Base-by-base conservation (phyloP, 2,113 vertebrate species). In the Micronycteris hirsuta region DNA sequence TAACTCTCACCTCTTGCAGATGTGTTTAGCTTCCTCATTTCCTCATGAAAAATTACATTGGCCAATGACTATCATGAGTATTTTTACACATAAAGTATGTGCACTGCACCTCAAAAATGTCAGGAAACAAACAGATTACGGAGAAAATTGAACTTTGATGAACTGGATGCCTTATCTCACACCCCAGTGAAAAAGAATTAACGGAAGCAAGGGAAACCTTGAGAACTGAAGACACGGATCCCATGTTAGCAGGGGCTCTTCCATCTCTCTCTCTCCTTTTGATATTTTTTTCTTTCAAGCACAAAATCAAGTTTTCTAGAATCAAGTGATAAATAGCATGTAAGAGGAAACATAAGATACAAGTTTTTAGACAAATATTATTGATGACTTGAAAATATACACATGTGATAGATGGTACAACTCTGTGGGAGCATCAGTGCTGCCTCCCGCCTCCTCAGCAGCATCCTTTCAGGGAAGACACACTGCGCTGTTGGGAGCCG, bases 341-440 rank as follows among this genome's bases (percentile, higher is more conserved):
- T 19, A 52, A 14, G 67, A 11, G 33, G 73, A 31, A 56, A 90
- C 95, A 65, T 70, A 17, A 90, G 74, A 52, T 67, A 47, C 19
- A 78, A 67, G 12, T 33, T 36, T 22, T 52, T 36, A 14, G 12
- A 31, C 9, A 61, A 56, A 22, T n/a, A 12, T 2, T 17, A 43
- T 4, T 5, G 24, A 5, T 81, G 47, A 17, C 2, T 26, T 56
- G 28, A 74, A 68, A 74, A 15, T 3, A 26, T 0, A n/a, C 19
- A 19, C 26, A 33, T 12, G 26, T 12, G n/a, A 15, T 2, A 8
- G 6, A 4, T 9, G 3, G 2, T 1, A 41, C 1, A 4, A 12
- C 15, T 9, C 31, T 28, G 0, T 0, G 8, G 38, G 12, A 47
- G 9, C 3, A 1, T 2, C 1, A 0, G 12, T 0, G 7, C 6